Evolutionary conservation across 2,797 vertebrate genomes (phyloP).

Genomic region (Halcyon chelicuti): DNA sequence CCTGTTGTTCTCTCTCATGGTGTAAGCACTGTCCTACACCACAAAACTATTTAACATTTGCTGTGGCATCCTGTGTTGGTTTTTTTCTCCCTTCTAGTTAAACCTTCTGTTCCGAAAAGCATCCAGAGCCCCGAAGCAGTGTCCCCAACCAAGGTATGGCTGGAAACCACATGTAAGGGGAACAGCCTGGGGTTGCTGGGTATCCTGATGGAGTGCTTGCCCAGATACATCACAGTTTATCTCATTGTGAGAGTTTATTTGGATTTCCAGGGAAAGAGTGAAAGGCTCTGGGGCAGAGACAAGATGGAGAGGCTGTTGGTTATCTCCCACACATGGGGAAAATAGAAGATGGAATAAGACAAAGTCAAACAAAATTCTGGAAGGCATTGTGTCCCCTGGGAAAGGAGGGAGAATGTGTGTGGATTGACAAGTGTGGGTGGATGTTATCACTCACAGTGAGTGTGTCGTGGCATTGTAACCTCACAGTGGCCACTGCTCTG

Average conservation of each 20-base stretch:
- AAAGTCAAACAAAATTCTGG: background rate
- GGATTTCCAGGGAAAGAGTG: background rate
- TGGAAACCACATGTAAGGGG: background rate
- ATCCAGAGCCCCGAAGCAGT: background rate
- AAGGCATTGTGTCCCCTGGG: background rate
- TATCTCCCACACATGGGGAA: background rate
- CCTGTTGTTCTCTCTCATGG: background rate
- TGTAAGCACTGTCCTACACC: background rate
- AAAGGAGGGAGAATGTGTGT: background rate
- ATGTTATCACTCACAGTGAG: background rate
- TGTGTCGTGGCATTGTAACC: fast-evolving
- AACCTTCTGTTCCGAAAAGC: background rate
- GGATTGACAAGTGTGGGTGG: background rate
- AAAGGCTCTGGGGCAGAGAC: background rate
- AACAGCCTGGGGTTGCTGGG: background rate
- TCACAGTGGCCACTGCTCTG: fast-evolving
- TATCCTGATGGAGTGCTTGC: background rate
- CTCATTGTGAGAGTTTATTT: background rate
- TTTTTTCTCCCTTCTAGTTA: conserved; percentile 37
- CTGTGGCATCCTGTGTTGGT: background rate
- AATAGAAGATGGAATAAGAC: background rate
- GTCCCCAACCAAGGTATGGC: conserved; percentile 66
- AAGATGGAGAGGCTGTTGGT: background rate
- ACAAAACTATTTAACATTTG: background rate
- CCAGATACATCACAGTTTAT: background rate